These are phyloP conservation scores for Olivierus martensii DNA, from an alignment of 1,140 invertebrate species.

Conservation along the genomic window DNA sequence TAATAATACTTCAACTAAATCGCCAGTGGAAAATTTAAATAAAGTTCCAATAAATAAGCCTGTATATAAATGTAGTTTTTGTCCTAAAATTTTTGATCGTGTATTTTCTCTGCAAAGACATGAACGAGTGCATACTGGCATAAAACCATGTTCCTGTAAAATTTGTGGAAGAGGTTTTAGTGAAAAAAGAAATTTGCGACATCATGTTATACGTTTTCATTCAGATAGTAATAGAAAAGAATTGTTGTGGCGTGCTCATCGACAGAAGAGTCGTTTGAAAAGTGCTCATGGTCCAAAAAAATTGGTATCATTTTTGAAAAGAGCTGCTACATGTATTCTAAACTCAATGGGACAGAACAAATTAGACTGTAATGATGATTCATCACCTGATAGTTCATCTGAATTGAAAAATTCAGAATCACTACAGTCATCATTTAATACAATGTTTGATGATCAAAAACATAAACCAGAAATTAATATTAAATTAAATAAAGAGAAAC, in stretches of 20 bases:
- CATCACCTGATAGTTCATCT: too few relatives aligned
- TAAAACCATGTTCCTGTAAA: conserved; percentile 32
- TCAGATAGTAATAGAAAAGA: conserved; percentile 28
- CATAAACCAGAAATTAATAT: too few relatives aligned
- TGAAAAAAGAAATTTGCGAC: conserved; percentile 32
- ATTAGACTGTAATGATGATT: not conserved
- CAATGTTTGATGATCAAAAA: too few relatives aligned
- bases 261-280: conserved; percentile 14
- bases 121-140: conserved; percentile 31
- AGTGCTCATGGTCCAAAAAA: conserved; percentile 19
- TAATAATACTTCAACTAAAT: not conserved
- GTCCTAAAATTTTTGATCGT: conserved; percentile 40
- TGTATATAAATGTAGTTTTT: conserved; percentile 25
- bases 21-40: not conserved
- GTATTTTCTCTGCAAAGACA: conserved; percentile 34
- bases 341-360: conserved; percentile 15
- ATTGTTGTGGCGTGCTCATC: conserved; percentile 20
- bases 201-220: conserved; percentile 34
- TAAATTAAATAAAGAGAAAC: too few relatives aligned
- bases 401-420: too few relatives aligned
- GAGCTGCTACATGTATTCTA: conserved; percentile 14
- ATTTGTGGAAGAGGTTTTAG: conserved; percentile 36
- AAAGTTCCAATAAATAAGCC: not conserved
- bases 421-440: too few relatives aligned
- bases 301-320: conserved; percentile 15